Evolutionary conservation across 2,797 vertebrate genomes (phyloP).

Genomic region (Cyprinella venusta): DNA sequence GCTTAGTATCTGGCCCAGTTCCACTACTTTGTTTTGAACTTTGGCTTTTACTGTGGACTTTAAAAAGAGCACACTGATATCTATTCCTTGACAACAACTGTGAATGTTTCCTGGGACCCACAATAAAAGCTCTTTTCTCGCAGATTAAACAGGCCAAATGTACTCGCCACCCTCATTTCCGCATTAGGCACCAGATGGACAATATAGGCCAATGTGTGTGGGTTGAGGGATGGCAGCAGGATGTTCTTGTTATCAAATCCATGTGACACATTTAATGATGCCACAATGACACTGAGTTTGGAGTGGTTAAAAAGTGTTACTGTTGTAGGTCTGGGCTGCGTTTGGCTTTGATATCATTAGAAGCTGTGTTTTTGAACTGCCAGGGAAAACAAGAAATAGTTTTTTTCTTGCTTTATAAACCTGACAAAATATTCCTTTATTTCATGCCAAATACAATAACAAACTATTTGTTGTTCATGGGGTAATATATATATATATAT

Average conservation of each 20-base stretch:
- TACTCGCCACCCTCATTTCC: slow-evolving; percentile 69
- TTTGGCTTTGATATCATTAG: not conserved
- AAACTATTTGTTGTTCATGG: not conserved
- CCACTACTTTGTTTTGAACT: slow-evolving; percentile 20
- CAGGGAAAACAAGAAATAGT: not conserved
- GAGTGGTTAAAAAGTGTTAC: slow-evolving; percentile 24
- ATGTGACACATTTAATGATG: slow-evolving; percentile 52
- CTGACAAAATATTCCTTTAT: not conserved
- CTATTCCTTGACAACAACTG: slow-evolving; percentile 38
- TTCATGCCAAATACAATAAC: not conserved
- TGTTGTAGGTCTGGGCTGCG: not conserved
- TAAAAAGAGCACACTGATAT: slow-evolving; percentile 8
- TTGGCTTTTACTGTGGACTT: slow-evolving; percentile 44
- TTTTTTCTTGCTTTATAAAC: not conserved
- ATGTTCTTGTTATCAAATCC: slow-evolving; percentile 50
- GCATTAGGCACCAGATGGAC: slow-evolving; percentile 77
- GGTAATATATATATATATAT: too few species aligned
- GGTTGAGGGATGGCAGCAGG: slow-evolving; percentile 57
- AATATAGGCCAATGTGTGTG: slow-evolving; percentile 74
- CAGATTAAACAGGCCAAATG: slow-evolving; percentile 70
- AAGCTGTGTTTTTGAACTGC: not conserved
- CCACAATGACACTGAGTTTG: slow-evolving; percentile 32
- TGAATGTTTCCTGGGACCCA: slow-evolving; percentile 54
- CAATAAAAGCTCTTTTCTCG: slow-evolving; percentile 57
- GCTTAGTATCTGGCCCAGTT: slow-evolving; percentile 26